Evolutionary conservation across 1,140 invertebrate species (phyloP).

Genomic region (Ostrea denselamellosa): DNA sequence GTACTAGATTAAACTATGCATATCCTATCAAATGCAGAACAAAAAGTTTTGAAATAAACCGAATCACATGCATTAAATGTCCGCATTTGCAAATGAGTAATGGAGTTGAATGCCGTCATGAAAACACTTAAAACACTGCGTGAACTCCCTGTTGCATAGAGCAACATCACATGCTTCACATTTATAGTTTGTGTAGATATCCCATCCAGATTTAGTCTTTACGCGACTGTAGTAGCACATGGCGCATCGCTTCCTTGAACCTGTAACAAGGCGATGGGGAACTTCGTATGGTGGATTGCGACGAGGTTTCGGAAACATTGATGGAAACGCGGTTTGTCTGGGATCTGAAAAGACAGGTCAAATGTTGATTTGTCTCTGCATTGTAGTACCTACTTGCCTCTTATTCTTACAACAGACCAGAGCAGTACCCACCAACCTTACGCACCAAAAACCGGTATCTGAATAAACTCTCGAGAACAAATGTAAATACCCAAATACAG

Average conservation of each 20-base stretch:
- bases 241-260: conserved; percentile 42
- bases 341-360: conserved; percentile 32
- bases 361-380: not conserved
- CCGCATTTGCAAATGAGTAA: conserved; percentile 1
- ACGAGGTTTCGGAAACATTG: conserved; percentile 21
- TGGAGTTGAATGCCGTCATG: conserved; percentile 20
- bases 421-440: not conserved
- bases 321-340: conserved; percentile 12
- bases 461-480: too few relatives aligned
- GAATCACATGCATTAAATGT: not conserved
- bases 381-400: not conserved
- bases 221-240: conserved; percentile 35
- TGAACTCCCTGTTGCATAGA: conserved; percentile 6
- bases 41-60: not conserved
- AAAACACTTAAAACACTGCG: conserved; percentile 4
- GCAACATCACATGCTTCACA: conserved; percentile 46
- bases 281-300: not conserved
- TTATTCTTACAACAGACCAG: not conserved
- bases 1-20: too few relatives aligned
- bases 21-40: too few relatives aligned
- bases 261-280: conserved; percentile 26
- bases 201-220: conserved; percentile 48
- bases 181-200: conserved; percentile 48
- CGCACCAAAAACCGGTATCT: too few relatives aligned
- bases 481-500: too few relatives aligned